Conservation (phyloP, 2,113 vertebrate genomes). For the Cardinalis cardinalis region DNA sequence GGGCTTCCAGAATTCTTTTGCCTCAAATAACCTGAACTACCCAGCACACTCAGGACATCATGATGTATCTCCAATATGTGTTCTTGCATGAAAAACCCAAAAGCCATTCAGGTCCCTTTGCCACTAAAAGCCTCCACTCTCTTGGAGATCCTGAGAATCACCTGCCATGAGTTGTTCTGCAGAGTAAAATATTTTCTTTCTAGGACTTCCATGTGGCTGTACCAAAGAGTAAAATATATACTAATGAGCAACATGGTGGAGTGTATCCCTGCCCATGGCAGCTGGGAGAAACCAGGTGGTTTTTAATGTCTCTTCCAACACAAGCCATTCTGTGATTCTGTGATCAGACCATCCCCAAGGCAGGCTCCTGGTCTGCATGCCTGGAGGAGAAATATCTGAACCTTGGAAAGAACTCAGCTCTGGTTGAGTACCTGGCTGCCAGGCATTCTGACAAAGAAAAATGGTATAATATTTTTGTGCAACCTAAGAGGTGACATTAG, state of each 20-base stretch:
- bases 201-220: not conserved
- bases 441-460: not conserved
- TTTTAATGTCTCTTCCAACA: not conserved
- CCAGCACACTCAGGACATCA: not conserved
- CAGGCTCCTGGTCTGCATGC: not conserved
- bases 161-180: not conserved
- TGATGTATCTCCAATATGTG: not conserved
- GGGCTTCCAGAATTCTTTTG: not conserved
- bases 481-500: not conserved
- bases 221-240: not conserved
- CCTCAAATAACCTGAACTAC: not conserved
- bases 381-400: not conserved
- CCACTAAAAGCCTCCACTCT: accelerated
- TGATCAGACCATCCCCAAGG: not conserved
- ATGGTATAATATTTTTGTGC: not conserved
- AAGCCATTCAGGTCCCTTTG: not conserved
- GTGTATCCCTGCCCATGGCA: not conserved
- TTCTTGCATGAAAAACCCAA: not conserved
- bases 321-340: not conserved
- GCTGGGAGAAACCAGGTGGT: not conserved
- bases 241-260: not conserved
- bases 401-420: not conserved
- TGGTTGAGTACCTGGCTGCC: not conserved
- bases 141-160: not conserved
- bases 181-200: not conserved